Percentiles rank a stretch among this genome's conserved stretches.
Conservation (phyloP, 2,797 vertebrate species). For the Melanotaenia boesemani region DNA sequence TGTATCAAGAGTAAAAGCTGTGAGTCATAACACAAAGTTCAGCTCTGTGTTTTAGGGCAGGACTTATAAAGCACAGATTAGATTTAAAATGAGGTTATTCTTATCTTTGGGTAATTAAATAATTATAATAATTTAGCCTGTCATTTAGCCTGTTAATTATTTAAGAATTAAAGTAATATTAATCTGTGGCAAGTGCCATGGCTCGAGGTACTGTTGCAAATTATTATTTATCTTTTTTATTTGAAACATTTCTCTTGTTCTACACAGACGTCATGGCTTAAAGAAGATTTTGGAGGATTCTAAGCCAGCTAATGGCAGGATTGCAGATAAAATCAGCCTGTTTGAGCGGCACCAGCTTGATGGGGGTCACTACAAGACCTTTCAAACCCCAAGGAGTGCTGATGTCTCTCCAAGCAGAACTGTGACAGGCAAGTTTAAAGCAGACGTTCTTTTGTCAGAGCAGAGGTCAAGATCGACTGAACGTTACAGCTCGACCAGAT, state of each 20-base stretch:
- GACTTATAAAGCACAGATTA: conserved; percentile 2
- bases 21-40: conserved; percentile 67
- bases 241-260: conserved; percentile 12
- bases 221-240: neutral
- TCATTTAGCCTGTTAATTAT: neutral
- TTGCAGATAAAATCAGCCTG: conserved; percentile 90
- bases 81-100: conserved; percentile 8
- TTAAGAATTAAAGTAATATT: neutral
- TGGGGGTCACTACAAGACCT: conserved; percentile 60
- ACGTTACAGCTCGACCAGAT: neutral
- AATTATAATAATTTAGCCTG: neutral
- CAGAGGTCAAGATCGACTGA: conserved; percentile 68
- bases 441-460: conserved; percentile 44
- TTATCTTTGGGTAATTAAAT: conserved; percentile 9
- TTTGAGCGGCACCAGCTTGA: conserved; percentile 84
- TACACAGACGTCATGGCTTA: conserved; percentile 57
- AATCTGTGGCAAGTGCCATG: neutral
- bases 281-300: conserved; percentile 52
- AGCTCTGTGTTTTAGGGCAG: conserved; percentile 1
- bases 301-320: conserved; percentile 73
- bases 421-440: conserved; percentile 80
- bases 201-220: neutral
- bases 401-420: conserved; percentile 80
- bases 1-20: conserved; percentile 5
- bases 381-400: conserved; percentile 74